A percentile compares a stretch with the other conserved stretches of the same genome.
phyloP scores from a whole-genome alignment of 2,797 vertebrate species.

The Crocodylus rhombifer region DNA sequence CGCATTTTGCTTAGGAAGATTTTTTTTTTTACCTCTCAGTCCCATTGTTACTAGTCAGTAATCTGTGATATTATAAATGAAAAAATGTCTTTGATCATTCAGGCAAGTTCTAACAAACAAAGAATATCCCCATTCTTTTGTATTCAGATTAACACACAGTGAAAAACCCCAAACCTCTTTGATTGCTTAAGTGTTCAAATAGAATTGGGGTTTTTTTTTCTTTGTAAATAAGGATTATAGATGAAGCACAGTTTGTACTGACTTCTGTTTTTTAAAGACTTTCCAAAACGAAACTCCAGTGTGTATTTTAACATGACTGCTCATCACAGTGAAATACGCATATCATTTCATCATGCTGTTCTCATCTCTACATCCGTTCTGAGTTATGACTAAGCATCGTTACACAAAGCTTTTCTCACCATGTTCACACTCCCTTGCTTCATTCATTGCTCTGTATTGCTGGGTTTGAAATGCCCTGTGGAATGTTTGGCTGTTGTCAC shows the following conservation, averaged over 20 bases:
- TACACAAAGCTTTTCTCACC: slow-evolving; percentile 51
- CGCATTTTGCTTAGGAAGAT: neutral
- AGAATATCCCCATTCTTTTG: neutral
- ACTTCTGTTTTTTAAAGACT: slow-evolving; percentile 1
- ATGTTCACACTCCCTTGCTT: neutral
- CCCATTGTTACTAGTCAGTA: no score
- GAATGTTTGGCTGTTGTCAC: neutral
- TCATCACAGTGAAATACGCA: slow-evolving; percentile 7
- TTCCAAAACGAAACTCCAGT: slow-evolving; percentile 3
- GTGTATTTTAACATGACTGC: slow-evolving; percentile 69
- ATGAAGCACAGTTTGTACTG: slow-evolving; percentile 68
- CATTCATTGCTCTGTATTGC: slow-evolving; percentile 1
- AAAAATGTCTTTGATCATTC: neutral
- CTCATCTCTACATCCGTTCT: slow-evolving; percentile 12
- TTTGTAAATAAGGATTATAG: slow-evolving; percentile 74
- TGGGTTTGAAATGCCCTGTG: neutral
- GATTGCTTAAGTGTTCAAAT: neutral
- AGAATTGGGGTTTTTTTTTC: neutral
- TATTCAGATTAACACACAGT: neutral
- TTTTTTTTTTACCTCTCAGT: neutral
- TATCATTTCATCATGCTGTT: slow-evolving; percentile 17
- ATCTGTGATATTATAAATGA: no score
- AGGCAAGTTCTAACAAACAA: neutral
- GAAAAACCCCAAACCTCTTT: neutral
- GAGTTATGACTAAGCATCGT: slow-evolving; percentile 37